Conservation (phyloP, 2,113 vertebrate genomes). For the Periophthalmus modestus region DNA sequence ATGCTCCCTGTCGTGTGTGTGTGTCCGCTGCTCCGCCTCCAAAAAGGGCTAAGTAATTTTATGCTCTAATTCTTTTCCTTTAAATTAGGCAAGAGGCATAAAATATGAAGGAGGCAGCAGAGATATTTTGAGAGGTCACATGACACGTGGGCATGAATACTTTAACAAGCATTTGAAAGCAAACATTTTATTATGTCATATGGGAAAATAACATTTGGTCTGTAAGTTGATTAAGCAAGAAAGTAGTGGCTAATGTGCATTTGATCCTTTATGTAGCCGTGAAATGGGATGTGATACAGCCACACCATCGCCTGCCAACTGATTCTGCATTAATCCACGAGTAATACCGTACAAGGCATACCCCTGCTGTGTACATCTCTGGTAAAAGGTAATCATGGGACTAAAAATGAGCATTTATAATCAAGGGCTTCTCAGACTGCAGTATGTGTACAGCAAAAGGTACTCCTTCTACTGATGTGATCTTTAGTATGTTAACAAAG, state of each 20-base stretch:
- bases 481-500: too few species aligned
- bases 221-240: constrained; percentile 47
- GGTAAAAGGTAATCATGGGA: constrained; percentile 3
- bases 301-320: constrained; percentile 47
- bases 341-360: constrained; percentile 19
- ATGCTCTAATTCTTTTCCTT: constrained; percentile 75
- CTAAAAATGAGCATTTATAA: background rate
- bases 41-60: constrained; percentile 62
- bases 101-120: constrained; percentile 71
- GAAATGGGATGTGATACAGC: constrained; percentile 62
- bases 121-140: constrained; percentile 69
- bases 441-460: background rate
- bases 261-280: constrained; percentile 62
- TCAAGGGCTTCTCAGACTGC: background rate
- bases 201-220: constrained; percentile 48
- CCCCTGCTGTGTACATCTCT: constrained; percentile 40
- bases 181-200: constrained; percentile 64
- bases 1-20: constrained; percentile 45
- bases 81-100: constrained; percentile 75
- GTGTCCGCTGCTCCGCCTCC: constrained; percentile 50
- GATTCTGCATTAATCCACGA: constrained; percentile 45
- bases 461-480: background rate
- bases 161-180: constrained; percentile 58
- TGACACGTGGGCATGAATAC: constrained; percentile 66
- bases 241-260: constrained; percentile 49